These are phyloP conservation scores for Dioctria rufipes DNA, from an alignment of 2,888 invertebrate species.

Conservation along the genomic window DNA sequence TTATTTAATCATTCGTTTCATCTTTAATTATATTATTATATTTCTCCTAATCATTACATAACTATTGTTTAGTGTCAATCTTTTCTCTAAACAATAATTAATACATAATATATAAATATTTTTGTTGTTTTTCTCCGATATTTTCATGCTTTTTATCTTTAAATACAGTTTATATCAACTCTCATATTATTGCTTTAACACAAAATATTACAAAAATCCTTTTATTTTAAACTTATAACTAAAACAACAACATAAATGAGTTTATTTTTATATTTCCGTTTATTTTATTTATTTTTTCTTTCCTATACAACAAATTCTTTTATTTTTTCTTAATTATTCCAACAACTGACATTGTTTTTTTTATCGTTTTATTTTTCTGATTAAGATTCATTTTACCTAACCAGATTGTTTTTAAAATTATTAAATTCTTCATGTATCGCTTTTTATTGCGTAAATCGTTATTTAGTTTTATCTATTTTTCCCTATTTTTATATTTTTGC, in stretches of 20 bases:
- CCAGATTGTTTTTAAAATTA: slow-evolving; percentile 16
- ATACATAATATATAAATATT: slow-evolving; percentile 42
- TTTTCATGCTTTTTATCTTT: slow-evolving; percentile 46
- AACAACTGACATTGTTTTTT: slow-evolving; percentile 51
- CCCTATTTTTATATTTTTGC: slow-evolving; percentile 56
- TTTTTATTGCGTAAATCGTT: slow-evolving; percentile 56
- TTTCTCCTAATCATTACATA: slow-evolving; percentile 37
- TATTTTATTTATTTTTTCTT: slow-evolving; percentile 60
- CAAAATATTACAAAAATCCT: slow-evolving; percentile 56
- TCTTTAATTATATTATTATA: slow-evolving; percentile 22
- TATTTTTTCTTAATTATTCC: slow-evolving; percentile 54
- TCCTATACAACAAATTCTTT: slow-evolving; percentile 62
- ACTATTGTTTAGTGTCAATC: slow-evolving; percentile 45
- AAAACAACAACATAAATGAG: slow-evolving; percentile 57
- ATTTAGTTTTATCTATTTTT: slow-evolving; percentile 56
- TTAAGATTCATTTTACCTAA: slow-evolving; percentile 42
- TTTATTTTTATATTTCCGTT: slow-evolving; percentile 54
- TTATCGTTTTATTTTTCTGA: slow-evolving; percentile 25
- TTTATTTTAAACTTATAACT: slow-evolving; percentile 55
- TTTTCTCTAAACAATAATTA: slow-evolving; percentile 43
- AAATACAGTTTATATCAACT: slow-evolving; percentile 28
- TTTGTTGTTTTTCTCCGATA: slow-evolving; percentile 37
- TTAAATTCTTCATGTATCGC: slow-evolving; percentile 49
- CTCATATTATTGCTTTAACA: slow-evolving; percentile 60
- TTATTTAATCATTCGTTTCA: slow-evolving; percentile 52